A percentile compares a stretch with the other conserved stretches of the same genome.
Conservation (phyloP, 2,113 vertebrate species). For the Ceyx cyanopectus region DNA sequence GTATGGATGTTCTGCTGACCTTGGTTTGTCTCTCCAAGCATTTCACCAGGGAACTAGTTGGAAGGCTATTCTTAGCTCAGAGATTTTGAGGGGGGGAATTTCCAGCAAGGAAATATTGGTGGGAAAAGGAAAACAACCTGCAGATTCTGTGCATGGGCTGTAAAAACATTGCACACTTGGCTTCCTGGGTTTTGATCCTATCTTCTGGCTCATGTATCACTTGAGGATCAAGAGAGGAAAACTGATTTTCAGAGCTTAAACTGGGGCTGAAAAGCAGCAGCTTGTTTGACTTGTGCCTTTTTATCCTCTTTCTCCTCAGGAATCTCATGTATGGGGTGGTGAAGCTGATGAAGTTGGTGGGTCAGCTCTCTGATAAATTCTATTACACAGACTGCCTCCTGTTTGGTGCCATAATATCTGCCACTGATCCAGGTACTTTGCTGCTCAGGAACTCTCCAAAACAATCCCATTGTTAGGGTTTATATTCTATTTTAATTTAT, state of each 20-base stretch:
- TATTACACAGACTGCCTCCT: slow-evolving; percentile 99
- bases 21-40: not conserved
- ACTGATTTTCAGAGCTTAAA: not conserved
- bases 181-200: not conserved
- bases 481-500: not conserved
- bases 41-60: not conserved
- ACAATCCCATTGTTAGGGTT: not conserved
- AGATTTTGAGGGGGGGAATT: not conserved
- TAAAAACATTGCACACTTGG: not conserved
- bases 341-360: slow-evolving; percentile 92
- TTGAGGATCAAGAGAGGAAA: not conserved
- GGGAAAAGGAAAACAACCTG: not conserved
- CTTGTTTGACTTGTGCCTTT: slow-evolving; percentile 1
- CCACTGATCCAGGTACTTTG: slow-evolving; percentile 94
- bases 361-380: slow-evolving; percentile 93
- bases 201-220: not conserved
- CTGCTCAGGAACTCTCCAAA: not conserved
- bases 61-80: not conserved
- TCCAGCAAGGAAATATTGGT: not conserved
- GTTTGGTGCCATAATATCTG: slow-evolving; percentile 96
- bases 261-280: not conserved
- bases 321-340: slow-evolving; percentile 99
- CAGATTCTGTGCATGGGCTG: not conserved
- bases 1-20: not conserved
- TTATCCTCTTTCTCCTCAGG: slow-evolving; percentile 72